Evolutionary conservation across 2,888 invertebrate genomes (phyloP).

Genomic region (Plagiodera versicolora): DNA sequence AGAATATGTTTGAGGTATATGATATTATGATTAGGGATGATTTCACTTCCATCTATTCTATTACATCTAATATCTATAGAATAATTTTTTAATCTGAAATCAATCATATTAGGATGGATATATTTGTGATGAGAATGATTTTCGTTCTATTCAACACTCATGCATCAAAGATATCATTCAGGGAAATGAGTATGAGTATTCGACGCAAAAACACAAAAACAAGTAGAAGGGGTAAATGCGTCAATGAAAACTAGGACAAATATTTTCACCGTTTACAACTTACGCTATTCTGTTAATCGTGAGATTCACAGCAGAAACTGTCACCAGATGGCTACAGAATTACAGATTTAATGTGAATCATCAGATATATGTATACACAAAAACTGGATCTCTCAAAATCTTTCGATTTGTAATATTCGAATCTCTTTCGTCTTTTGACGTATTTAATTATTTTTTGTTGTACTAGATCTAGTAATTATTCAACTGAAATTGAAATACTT

Average conservation of each 20-base stretch:
- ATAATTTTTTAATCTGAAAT: neutral
- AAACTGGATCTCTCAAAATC: conserved; percentile 8
- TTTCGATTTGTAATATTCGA: neutral
- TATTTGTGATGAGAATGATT: neutral
- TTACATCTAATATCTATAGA: too few species aligned
- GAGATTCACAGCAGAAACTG: conserved; percentile 89
- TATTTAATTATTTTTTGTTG: too few species aligned
- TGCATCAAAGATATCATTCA: neutral
- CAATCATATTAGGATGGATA: neutral
- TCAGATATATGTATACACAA: conserved; percentile 17
- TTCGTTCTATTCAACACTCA: neutral
- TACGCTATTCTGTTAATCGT: conserved; percentile 92
- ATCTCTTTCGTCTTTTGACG: neutral
- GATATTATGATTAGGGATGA: too few species aligned
- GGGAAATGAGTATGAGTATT: neutral
- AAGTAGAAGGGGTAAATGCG: conserved; percentile 1
- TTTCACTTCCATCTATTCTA: too few species aligned
- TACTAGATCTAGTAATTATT: too few species aligned
- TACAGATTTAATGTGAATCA: conserved; percentile 31
- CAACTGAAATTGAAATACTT: too few species aligned
- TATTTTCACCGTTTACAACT: conserved; percentile 56
- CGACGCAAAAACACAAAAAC: conserved; percentile 3
- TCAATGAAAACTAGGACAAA: conserved; percentile 4
- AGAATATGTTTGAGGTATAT: too few species aligned
- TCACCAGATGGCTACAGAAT: conserved; percentile 86